These are phyloP conservation scores for human DNA, from an alignment of 2,113 vertebrate genomes.

Conservation along the genomic window GRCh38 chr12:43916001-43916500, in stretches of 20 bases:
- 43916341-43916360: background rate
- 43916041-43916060: background rate
- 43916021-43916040: background rate
- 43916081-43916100: background rate
- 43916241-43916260: background rate
- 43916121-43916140: background rate
- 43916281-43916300: background rate
- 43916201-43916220: background rate
- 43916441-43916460: background rate
- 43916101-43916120: background rate
- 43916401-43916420: background rate
- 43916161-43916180: no score
- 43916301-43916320: background rate
- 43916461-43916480: background rate
- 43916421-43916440: background rate
- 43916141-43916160: background rate
- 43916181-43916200: background rate
- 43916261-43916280: conserved; percentile 17
- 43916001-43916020: background rate
- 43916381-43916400: conserved; percentile 13
- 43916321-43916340: background rate
- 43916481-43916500: background rate
- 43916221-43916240: background rate
- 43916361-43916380: background rate
- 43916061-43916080: background rate